These are phyloP conservation scores for Pelusios castaneus DNA, from an alignment of 2,113 vertebrate genomes.

Conservation along the genomic window DNA sequence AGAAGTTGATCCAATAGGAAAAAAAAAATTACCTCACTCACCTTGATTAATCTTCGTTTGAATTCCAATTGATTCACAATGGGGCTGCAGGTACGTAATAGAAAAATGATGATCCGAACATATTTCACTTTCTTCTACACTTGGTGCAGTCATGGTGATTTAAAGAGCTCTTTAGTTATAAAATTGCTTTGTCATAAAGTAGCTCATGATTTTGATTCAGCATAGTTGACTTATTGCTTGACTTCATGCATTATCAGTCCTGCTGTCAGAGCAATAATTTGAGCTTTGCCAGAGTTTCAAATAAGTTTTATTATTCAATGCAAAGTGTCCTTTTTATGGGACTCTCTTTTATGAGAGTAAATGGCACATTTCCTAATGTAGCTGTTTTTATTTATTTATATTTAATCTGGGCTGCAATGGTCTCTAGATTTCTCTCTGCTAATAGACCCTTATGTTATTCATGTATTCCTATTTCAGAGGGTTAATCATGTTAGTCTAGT, in stretches of 20 bases:
- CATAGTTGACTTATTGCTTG: background rate
- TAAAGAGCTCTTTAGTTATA: background rate
- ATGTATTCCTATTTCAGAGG: background rate
- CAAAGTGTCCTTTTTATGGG: background rate
- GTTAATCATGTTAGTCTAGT: too few species aligned
- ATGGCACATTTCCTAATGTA: background rate
- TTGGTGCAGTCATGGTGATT: background rate
- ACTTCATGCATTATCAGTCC: background rate
- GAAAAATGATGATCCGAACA: background rate
- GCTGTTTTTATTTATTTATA: background rate
- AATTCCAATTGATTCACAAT: background rate
- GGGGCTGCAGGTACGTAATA: background rate
- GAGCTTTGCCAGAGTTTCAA: background rate
- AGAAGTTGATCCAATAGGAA: background rate
- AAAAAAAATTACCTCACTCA: background rate
- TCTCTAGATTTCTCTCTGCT: background rate
- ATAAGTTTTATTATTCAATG: background rate
- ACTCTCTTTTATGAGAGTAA: background rate
- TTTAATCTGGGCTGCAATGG: background rate
- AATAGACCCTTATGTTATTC: background rate
- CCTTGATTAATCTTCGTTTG: background rate
- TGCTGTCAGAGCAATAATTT: background rate
- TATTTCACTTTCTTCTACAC: background rate
- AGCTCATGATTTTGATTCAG: background rate
- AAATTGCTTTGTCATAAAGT: background rate